phyloP scores from a whole-genome alignment of 2,113 vertebrate species.

The Gracilinanus agilis region DNA sequence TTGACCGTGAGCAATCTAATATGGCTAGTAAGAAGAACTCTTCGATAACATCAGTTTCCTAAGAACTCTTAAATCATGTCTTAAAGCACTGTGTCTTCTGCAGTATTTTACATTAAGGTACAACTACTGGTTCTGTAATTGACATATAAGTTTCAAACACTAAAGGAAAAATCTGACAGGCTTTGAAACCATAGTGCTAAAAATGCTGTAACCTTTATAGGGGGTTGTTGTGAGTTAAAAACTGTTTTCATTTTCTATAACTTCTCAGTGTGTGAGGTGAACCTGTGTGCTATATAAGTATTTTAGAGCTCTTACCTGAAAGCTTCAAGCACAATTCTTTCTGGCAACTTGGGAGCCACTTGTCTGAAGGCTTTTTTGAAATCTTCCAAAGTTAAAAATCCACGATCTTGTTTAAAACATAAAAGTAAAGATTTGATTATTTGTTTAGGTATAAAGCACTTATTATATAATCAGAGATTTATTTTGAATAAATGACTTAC shows the following conservation, averaged over 20 bases:
- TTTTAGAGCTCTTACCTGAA: conserved; percentile 81
- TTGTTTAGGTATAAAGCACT: conserved; percentile 11
- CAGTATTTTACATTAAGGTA: neutral
- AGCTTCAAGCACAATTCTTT: conserved; percentile 82
- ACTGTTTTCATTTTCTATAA: neutral
- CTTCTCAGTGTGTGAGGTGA: neutral
- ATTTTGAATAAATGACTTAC: neutral
- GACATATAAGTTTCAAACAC: conserved; percentile 27
- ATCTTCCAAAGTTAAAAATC: conserved; percentile 86
- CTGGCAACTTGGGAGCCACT: conserved; percentile 81
- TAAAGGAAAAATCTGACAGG: conserved; percentile 26
- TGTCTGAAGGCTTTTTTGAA: conserved; percentile 84
- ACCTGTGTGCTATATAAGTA: neutral
- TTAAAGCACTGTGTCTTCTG: conserved; percentile 10
- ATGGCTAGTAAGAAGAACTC: neutral
- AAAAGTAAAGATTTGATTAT: conserved; percentile 50
- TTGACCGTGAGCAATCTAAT: neutral
- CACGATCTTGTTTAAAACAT: conserved; percentile 78
- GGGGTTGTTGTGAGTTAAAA: conserved; percentile 33
- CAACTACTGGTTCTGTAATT: neutral
- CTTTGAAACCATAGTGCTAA: conserved; percentile 56
- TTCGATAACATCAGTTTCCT: conserved; percentile 24
- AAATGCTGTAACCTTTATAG: conserved; percentile 43
- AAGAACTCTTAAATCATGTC: conserved; percentile 23
- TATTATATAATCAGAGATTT: neutral